A percentile compares a stretch with the other conserved stretches of the same genome.
Conservation (phyloP, 1,140 invertebrate genomes). For the Pseudomyrmex concolor region DNA sequence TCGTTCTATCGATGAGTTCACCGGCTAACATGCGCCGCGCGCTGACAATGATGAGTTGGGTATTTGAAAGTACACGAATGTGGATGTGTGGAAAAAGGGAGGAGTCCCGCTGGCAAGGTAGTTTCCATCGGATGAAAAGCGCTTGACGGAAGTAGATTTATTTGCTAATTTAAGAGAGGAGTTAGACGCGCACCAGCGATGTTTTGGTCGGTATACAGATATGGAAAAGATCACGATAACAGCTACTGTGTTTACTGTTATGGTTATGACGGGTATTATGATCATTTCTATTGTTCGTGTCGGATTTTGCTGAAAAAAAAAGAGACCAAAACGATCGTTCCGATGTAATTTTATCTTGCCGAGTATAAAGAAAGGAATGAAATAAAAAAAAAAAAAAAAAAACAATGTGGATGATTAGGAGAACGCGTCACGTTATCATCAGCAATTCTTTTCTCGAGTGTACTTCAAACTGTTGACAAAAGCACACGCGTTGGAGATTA, state of each 20-base stretch:
- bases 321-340: neutral
- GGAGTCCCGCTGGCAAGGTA: conserved; percentile 15
- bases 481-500: neutral
- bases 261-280: neutral
- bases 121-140: conserved; percentile 24
- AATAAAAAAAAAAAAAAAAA: conserved; percentile 11
- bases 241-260: neutral
- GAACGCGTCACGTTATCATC: neutral
- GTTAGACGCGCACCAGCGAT: neutral
- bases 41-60: conserved; percentile 57
- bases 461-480: neutral
- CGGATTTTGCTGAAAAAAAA: neutral
- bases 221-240: neutral
- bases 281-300: neutral
- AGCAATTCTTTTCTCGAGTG: neutral
- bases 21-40: conserved; percentile 40
- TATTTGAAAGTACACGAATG: conserved; percentile 40
- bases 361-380: neutral
- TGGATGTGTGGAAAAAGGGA: conserved; percentile 26
- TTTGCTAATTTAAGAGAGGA: conserved; percentile 11
- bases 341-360: conserved; percentile 1
- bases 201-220: neutral
- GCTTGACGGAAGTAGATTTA: conserved; percentile 1
- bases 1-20: conserved; percentile 52
- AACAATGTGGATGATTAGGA: neutral